phyloP scores from a whole-genome alignment of 2,113 vertebrate genomes.

The Esox niger region DNA sequence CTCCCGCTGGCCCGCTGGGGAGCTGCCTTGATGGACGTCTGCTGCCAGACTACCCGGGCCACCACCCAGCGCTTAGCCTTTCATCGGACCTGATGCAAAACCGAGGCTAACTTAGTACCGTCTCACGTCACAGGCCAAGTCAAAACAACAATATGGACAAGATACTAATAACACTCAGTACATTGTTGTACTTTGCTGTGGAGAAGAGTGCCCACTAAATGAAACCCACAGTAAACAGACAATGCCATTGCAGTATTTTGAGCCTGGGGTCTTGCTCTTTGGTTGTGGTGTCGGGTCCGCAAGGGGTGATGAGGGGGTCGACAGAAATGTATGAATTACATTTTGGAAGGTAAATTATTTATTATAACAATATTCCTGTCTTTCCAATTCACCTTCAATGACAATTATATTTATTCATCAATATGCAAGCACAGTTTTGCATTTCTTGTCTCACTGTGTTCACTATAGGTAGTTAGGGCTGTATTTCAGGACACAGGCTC shows the following conservation, averaged over 20 bases:
- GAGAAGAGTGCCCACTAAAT: background rate
- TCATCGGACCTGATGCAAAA: slow-evolving; percentile 51
- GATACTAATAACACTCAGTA: no score
- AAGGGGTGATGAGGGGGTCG: slow-evolving; percentile 24
- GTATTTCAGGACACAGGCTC: no score
- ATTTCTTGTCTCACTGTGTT: no score
- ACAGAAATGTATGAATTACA: slow-evolving; percentile 20
- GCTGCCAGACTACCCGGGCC: slow-evolving; percentile 44
- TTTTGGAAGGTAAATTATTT: slow-evolving; percentile 39
- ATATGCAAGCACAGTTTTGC: no score
- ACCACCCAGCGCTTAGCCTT: slow-evolving; percentile 62
- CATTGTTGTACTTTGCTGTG: background rate
- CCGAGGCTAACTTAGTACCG: no score
- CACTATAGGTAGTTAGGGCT: no score
- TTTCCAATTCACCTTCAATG: slow-evolving; percentile 50
- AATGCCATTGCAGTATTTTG: no score
- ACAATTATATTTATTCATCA: no score
- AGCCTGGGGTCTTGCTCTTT: background rate
- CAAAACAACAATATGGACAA: no score
- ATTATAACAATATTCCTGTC: no score
- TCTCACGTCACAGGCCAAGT: no score
- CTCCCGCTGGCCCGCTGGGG: slow-evolving; percentile 70
- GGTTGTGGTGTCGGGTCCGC: slow-evolving; percentile 20
- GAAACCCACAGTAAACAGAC: no score
- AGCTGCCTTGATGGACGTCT: slow-evolving; percentile 72